phyloP scores from a whole-genome alignment of 2,888 invertebrate genomes.

The Epistrophe grossulariae region DNA sequence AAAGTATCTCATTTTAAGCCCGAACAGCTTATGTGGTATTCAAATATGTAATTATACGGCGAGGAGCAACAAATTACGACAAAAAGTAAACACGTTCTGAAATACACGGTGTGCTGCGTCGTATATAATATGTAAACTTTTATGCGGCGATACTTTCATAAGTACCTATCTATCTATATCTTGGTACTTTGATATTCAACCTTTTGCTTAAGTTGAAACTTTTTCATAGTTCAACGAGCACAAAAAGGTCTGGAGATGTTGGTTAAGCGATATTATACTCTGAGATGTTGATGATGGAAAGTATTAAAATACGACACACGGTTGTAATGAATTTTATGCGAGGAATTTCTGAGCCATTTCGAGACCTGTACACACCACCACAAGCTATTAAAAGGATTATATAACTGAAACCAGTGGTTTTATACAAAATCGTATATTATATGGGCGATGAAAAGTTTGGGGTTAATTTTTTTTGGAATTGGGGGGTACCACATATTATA shows the following conservation, averaged over 20 bases:
- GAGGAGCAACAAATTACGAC: constrained; percentile 69
- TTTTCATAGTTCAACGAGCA: constrained; percentile 63
- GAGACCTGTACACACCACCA: neutral
- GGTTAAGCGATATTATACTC: neutral
- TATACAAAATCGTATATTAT: neutral
- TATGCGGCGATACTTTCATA: constrained; percentile 61
- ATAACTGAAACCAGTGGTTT: constrained; percentile 12
- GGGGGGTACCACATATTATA: neutral
- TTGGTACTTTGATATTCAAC: constrained; percentile 61
- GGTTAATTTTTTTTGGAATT: neutral
- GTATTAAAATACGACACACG: constrained; percentile 19
- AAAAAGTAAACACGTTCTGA: constrained; percentile 66
- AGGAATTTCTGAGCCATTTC: neutral
- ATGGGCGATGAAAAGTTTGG: neutral
- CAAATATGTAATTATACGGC: constrained; percentile 63
- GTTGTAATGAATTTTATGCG: constrained; percentile 16
- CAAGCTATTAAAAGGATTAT: constrained; percentile 15
- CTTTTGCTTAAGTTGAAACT: constrained; percentile 50
- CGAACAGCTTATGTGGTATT: constrained; percentile 63
- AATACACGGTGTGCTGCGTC: constrained; percentile 46
- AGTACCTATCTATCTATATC: constrained; percentile 32
- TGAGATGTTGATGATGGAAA: constrained; percentile 20
- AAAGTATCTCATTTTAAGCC: constrained; percentile 70
- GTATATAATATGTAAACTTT: constrained; percentile 53
- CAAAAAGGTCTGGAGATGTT: neutral